Conservation (phyloP, 2,888 invertebrate species). For the Pterostichus niger region DNA sequence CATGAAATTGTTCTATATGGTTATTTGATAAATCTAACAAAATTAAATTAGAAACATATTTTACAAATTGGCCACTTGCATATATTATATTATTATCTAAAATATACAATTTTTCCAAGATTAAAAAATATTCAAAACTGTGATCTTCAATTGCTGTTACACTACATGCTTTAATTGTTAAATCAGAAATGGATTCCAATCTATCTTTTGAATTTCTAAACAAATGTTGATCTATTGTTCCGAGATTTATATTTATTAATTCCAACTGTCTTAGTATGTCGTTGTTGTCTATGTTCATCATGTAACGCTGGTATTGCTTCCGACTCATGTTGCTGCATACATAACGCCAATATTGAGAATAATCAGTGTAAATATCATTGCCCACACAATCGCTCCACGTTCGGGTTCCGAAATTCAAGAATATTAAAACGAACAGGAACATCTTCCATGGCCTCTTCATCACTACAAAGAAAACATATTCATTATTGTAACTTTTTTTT, state of each 20-base stretch:
- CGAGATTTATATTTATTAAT: background rate
- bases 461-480: no score
- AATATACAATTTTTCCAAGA: background rate
- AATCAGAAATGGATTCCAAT: background rate
- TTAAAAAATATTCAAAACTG: conserved; percentile 5
- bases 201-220: background rate
- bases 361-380: no score
- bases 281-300: background rate
- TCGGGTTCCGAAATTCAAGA: no score
- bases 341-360: background rate
- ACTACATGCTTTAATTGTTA: conserved; percentile 33
- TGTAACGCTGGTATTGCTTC: conserved; percentile 7
- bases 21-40: background rate
- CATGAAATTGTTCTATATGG: conserved; percentile 10
- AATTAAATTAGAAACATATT: no score
- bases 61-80: conserved; percentile 10
- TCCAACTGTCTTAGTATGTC: background rate
- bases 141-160: conserved; percentile 26
- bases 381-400: background rate
- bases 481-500: no score
- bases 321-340: conserved; percentile 18
- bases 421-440: no score
- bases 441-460: no score
- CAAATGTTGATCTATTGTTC: conserved; percentile 3
- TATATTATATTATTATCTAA: conserved; percentile 31